Evolutionary conservation across 2,888 invertebrate genomes (phyloP).

Genomic region (Tanypteryx hageni): DNA sequence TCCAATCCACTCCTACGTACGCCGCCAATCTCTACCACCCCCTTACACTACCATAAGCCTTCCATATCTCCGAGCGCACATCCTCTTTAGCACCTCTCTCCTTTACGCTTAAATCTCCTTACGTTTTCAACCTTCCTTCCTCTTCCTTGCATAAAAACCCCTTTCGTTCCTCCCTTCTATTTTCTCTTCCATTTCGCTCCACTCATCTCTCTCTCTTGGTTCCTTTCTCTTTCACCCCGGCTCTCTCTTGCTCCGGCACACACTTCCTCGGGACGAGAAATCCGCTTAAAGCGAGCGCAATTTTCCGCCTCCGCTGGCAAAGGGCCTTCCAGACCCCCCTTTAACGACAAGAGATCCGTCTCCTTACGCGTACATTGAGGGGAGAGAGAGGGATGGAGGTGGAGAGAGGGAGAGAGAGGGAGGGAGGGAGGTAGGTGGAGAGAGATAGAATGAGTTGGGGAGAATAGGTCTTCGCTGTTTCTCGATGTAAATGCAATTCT

Average conservation of each 20-base stretch:
- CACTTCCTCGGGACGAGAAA: conserved; percentile 15
- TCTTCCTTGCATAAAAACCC: background rate
- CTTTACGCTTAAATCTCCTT: background rate
- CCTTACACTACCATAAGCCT: too few relatives aligned
- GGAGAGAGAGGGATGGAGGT: background rate
- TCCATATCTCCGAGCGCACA: background rate
- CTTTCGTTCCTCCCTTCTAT: background rate
- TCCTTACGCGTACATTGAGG: background rate
- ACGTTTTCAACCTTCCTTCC: background rate
- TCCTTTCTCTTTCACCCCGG: conserved; percentile 9
- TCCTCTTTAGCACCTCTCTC: background rate
- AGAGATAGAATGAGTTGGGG: too few relatives aligned
- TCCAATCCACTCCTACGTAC: too few relatives aligned
- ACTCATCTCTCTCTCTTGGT: background rate
- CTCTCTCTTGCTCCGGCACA: background rate
- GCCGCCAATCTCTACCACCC: too few relatives aligned
- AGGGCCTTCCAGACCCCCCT: conserved; percentile 8
- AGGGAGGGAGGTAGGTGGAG: background rate
- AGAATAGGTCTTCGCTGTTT: too few relatives aligned
- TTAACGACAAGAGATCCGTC: conserved; percentile 36
- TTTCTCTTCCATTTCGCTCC: conserved; percentile 10
- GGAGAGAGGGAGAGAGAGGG: too few relatives aligned
- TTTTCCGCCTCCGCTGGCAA: conserved; percentile 58
- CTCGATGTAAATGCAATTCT: conserved; percentile 43
- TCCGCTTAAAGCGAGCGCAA: conserved; percentile 61